A percentile compares a stretch with the other conserved stretches of the same genome.
Conservation (phyloP, 2,113 vertebrate species). For the Heloderma charlesbogerti region DNA sequence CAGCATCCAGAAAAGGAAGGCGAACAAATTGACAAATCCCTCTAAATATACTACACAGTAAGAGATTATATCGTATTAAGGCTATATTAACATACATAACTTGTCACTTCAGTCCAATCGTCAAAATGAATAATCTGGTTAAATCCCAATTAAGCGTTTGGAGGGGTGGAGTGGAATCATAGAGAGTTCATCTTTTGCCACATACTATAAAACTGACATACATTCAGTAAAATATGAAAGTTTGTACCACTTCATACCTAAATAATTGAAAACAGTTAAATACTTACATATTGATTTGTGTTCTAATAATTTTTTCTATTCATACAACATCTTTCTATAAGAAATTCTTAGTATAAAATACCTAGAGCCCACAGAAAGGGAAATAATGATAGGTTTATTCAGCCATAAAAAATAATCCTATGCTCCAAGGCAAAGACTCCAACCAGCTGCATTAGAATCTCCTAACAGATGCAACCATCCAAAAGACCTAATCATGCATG, state of each 20-base stretch:
- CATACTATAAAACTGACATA: not conserved
- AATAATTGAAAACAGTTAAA: not conserved
- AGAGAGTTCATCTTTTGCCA: not conserved
- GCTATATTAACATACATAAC: too few species aligned
- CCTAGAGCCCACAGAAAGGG: not conserved
- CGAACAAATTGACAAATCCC: not conserved
- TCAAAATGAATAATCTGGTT: not conserved
- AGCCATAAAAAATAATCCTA: not conserved
- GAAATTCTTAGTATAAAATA: not conserved
- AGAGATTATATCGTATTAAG: not conserved
- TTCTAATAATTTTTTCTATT: not conserved
- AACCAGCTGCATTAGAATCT: not conserved
- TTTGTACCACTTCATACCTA: not conserved
- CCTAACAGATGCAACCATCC: slow-evolving; percentile 11
- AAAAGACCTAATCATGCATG: slow-evolving; percentile 9
- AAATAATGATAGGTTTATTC: slow-evolving; percentile 11
- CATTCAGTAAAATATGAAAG: not conserved
- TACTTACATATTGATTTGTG: not conserved
- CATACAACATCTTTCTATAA: not conserved
- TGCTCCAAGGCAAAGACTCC: not conserved
- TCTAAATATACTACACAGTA: not conserved
- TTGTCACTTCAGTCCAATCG: not conserved
- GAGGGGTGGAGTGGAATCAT: not conserved
- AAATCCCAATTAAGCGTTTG: not conserved
- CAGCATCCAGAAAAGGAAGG: not conserved